Conservation (phyloP, 1,140 invertebrate species). For the Capitella teleta region DNA sequence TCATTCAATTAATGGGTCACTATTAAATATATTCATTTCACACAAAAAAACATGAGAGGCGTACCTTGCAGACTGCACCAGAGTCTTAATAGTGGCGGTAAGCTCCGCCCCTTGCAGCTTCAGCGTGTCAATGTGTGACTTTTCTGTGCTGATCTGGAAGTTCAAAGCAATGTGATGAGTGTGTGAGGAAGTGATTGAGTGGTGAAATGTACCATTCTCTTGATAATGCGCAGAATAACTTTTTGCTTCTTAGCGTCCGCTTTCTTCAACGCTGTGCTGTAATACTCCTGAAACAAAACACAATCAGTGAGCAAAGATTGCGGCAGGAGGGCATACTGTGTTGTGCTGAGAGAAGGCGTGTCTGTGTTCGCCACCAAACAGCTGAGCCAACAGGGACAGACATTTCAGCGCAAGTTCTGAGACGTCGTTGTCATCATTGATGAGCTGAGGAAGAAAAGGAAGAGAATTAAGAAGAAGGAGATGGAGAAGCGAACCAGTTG, state of each 20-base stretch:
- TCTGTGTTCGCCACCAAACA: constrained; percentile 38
- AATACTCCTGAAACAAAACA: constrained; percentile 25
- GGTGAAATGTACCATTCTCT: constrained; percentile 31
- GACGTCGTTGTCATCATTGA: constrained; percentile 36
- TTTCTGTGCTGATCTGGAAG: constrained; percentile 29
- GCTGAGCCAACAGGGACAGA: constrained; percentile 36
- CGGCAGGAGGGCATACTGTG: constrained; percentile 21
- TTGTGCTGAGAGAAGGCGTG: constrained; percentile 32
- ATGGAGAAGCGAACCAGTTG: constrained; percentile 22
- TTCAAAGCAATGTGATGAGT: neutral
- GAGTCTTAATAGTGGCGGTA: constrained; percentile 25
- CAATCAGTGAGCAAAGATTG: neutral
- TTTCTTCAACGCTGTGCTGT: constrained; percentile 29
- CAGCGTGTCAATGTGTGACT: constrained; percentile 24
- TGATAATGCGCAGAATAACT: constrained; percentile 36
- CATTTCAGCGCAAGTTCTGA: constrained; percentile 33
- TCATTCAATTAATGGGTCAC: neutral
- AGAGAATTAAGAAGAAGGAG: neutral
- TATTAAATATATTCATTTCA: neutral
- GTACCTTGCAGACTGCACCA: constrained; percentile 32
- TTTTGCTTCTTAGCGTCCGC: constrained; percentile 40
- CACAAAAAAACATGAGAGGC: neutral
- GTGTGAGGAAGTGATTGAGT: neutral
- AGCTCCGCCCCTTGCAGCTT: constrained; percentile 25
- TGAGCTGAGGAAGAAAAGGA: constrained; percentile 21